Percentiles rank a stretch among this genome's conserved stretches.
Evolutionary conservation across 2,797 vertebrate genomes (phyloP).

Genomic region (Aeoliscus strigatus): DNA sequence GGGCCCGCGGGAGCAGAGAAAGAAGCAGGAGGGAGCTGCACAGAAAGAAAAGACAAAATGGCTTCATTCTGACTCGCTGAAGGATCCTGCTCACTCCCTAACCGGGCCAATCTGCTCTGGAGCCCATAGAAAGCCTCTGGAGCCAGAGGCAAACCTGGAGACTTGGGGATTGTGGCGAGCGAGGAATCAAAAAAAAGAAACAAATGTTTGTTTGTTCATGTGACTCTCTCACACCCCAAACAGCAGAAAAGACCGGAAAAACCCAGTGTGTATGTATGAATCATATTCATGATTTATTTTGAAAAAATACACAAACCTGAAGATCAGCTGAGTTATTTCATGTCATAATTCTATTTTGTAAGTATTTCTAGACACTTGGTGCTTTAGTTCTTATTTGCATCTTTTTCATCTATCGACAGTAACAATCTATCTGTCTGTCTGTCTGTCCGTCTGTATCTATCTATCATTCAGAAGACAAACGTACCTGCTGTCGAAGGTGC

Average conservation of each 20-base stretch:
- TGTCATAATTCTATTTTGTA: too few relatives aligned
- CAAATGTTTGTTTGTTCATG: conserved; percentile 1
- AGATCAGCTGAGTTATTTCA: too few relatives aligned
- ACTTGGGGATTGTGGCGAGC: conserved; percentile 37
- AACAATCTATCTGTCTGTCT: too few relatives aligned
- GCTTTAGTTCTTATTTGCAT: too few relatives aligned
- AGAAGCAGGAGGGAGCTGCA: conserved; percentile 28
- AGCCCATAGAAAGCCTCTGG: conserved; percentile 30
- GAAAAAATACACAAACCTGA: too few relatives aligned
- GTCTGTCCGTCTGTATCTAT: too few relatives aligned
- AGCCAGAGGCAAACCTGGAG: conserved; percentile 42
- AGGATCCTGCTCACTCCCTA: conserved; percentile 49
- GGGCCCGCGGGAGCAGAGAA: conserved; percentile 37
- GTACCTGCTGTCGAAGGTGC: conserved; percentile 80
- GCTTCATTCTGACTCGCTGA: conserved; percentile 46
- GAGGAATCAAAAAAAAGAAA: conserved; percentile 37
- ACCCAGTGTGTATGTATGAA: too few relatives aligned
- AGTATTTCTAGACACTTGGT: too few relatives aligned
- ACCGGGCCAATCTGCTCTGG: conserved; percentile 49
- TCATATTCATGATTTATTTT: too few relatives aligned
- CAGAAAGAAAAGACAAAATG: conserved; percentile 42
- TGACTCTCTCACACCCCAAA: too few relatives aligned
- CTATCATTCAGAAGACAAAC: conserved; percentile 4
- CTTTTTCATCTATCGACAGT: too few relatives aligned
- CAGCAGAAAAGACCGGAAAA: too few relatives aligned